These are phyloP conservation scores for Micoletzkya japonica DNA, from an alignment of 2,888 invertebrate species.

Conservation along the genomic window DNA sequence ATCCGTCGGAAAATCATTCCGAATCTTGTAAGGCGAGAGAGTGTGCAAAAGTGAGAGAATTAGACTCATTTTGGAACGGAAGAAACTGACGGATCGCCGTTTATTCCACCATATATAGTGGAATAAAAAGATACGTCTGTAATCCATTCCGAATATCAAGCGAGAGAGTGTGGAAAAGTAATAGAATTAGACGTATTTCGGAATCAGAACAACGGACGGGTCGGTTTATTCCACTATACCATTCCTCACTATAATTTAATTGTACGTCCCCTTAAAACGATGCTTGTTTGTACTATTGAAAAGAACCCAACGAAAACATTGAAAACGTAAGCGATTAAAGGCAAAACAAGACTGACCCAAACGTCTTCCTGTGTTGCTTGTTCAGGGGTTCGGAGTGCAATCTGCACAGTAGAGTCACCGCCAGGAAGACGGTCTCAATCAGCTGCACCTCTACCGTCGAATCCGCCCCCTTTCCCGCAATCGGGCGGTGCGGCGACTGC, in stretches of 20 bases:
- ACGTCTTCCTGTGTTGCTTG: conserved; percentile 73
- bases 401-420: conserved; percentile 87
- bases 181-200: no score
- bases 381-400: conserved; percentile 81
- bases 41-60: no score
- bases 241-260: no score
- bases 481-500: not conserved
- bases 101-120: no score
- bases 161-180: no score
- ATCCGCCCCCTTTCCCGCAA: not conserved
- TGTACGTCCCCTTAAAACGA: no score
- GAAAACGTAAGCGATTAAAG: not conserved
- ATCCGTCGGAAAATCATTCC: not conserved
- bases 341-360: conserved; percentile 34
- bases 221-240: not conserved
- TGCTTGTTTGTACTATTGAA: not conserved
- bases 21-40: not conserved
- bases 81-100: no score
- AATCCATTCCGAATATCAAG: no score
- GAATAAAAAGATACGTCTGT: no score
- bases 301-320: not conserved
- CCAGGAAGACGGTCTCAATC: conserved; percentile 82
- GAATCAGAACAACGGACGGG: no score
- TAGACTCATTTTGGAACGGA: no score
- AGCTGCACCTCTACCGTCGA: conserved; percentile 63